Conservation (phyloP, 1,140 invertebrate species). For the Phortica variegata region DNA sequence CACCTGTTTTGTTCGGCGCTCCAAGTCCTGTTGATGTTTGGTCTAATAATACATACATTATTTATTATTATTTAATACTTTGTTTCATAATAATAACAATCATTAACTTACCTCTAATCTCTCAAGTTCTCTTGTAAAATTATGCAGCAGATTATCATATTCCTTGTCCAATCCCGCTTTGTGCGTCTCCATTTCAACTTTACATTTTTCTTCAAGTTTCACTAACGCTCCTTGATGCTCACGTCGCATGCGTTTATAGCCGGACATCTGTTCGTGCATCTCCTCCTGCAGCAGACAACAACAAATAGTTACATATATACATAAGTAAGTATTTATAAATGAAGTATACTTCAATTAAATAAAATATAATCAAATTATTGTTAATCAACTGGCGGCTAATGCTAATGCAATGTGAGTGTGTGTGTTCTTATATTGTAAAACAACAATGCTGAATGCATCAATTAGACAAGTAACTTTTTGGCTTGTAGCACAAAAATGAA, state of each 20-base stretch:
- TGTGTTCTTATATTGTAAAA: too few relatives aligned
- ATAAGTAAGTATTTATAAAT: too few relatives aligned
- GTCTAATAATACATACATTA: conserved; percentile 55
- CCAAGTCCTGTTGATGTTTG: conserved; percentile 88
- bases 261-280: conserved; percentile 99
- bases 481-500: too few relatives aligned
- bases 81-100: neutral
- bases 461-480: too few relatives aligned
- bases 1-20: conserved; percentile 86
- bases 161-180: conserved; percentile 94
- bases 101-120: conserved; percentile 72
- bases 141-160: conserved; percentile 88
- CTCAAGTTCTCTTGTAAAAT: conserved; percentile 90
- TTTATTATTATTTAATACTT: conserved; percentile 1
- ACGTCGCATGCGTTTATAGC: conserved; percentile 96
- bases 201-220: conserved; percentile 92
- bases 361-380: too few relatives aligned
- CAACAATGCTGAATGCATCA: too few relatives aligned
- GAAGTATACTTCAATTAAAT: too few relatives aligned
- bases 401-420: too few relatives aligned
- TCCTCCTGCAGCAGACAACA: conserved; percentile 69
- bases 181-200: conserved; percentile 95
- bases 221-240: conserved; percentile 94
- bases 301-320: too few relatives aligned
- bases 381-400: too few relatives aligned